phyloP scores from a whole-genome alignment of 53 echinoderm and acorn worm species.

The Paracentrotus lividus region DNA sequence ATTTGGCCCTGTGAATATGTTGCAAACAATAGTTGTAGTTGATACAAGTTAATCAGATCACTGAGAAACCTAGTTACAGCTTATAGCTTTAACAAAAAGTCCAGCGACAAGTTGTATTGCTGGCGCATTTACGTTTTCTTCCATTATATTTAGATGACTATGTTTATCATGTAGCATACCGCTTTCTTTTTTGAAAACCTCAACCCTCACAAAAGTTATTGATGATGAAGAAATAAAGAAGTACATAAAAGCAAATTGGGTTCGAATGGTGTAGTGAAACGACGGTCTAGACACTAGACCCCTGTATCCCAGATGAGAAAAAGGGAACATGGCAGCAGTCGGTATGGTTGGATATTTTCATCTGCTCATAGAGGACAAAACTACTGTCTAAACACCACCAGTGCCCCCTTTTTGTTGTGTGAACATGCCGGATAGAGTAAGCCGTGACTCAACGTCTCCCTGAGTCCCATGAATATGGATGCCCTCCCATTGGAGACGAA shows the following conservation, averaged over 20 bases:
- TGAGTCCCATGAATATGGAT: conserved; percentile 49
- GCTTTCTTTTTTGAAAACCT: no score
- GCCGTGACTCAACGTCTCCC: conserved; percentile 51
- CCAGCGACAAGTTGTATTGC: background rate
- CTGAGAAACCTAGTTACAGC: no score
- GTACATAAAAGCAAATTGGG: no score
- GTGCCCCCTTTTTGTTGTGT: no score
- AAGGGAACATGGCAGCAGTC: no score
- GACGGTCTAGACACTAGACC: background rate
- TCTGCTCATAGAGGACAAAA: background rate
- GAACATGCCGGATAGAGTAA: conserved; percentile 29
- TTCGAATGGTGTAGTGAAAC: no score
- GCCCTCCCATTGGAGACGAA: background rate
- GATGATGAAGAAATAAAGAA: no score
- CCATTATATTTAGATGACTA: background rate
- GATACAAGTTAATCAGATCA: no score
- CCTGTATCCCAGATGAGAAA: background rate
- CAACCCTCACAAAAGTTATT: no score
- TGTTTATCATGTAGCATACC: no score
- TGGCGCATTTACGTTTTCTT: background rate
- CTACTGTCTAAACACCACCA: conserved; percentile 2
- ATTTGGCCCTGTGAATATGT: background rate
- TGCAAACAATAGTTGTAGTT: no score
- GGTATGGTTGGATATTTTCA: no score
- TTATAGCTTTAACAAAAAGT: background rate